phyloP scores from a whole-genome alignment of 2,888 invertebrate species.

The Stenodera caucasica region DNA sequence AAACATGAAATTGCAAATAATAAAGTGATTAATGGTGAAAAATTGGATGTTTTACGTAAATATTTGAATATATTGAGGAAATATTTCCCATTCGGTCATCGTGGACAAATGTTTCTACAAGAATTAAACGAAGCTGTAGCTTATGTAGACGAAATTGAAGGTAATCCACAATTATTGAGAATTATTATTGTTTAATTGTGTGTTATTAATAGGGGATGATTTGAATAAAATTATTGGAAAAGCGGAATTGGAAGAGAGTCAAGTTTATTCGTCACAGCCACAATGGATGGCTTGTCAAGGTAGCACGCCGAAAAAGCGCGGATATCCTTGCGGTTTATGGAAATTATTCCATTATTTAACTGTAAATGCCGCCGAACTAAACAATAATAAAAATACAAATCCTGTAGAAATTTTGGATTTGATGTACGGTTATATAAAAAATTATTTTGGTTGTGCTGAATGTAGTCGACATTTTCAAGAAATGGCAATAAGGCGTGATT shows the following conservation, averaged over 20 bases:
- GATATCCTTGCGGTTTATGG: conserved; percentile 96
- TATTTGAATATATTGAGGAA: conserved; percentile 72
- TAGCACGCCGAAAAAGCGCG: conserved; percentile 72
- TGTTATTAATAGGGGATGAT: conserved; percentile 43
- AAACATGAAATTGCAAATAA: conserved; percentile 79
- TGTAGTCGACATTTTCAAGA: conserved; percentile 87
- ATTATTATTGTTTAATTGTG: neutral
- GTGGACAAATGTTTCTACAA: conserved; percentile 67
- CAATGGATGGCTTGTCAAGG: conserved; percentile 84
- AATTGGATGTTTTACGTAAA: conserved; percentile 70
- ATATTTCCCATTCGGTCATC: conserved; percentile 77
- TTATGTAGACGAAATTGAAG: conserved; percentile 58
- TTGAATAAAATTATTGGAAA: conserved; percentile 61
- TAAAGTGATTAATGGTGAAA: conserved; percentile 69
- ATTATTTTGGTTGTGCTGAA: conserved; percentile 93
- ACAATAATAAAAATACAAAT: conserved; percentile 53
- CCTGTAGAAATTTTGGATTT: conserved; percentile 74
- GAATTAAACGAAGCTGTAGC: conserved; percentile 63
- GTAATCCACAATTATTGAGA: no score
- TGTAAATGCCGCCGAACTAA: conserved; percentile 67
- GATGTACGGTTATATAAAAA: conserved; percentile 84
- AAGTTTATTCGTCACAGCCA: conserved; percentile 60
- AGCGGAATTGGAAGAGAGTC: conserved; percentile 59
- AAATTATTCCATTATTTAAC: conserved; percentile 90
- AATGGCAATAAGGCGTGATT: conserved; percentile 75